These are phyloP conservation scores for Aporophyla nigra DNA, from an alignment of 2,888 invertebrate species.

Conservation along the genomic window DNA sequence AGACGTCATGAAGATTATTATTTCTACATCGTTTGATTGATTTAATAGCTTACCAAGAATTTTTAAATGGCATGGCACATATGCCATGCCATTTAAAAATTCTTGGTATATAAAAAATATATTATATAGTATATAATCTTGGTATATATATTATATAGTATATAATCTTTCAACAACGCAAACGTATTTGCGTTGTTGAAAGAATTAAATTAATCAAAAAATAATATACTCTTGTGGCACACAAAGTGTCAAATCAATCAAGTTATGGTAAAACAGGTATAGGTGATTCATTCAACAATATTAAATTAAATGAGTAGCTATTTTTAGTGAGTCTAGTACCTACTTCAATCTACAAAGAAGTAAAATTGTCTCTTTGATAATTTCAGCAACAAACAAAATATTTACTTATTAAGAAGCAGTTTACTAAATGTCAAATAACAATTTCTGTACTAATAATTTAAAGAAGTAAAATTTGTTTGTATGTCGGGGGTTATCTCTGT, in stretches of 20 bases:
- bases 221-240: neutral
- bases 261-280: neutral
- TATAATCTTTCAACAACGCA: no score
- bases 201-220: neutral
- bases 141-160: no score
- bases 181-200: neutral
- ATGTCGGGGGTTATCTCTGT: no score
- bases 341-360: neutral
- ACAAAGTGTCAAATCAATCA: neutral
- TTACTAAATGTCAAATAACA: neutral
- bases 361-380: neutral
- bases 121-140: no score
- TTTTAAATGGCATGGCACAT: neutral
- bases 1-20: neutral
- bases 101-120: no score
- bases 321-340: neutral
- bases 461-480: no score
- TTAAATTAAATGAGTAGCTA: neutral
- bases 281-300: neutral
- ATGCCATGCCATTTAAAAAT: no score
- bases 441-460: no score
- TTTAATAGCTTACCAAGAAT: neutral
- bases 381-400: neutral
- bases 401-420: neutral
- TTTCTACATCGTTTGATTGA: neutral